Percentiles rank a stretch among this genome's conserved stretches.
These are phyloP conservation scores for Phylloscopus trochiloides DNA, from an alignment of 2,113 vertebrate genomes.

Conservation along the genomic window DNA sequence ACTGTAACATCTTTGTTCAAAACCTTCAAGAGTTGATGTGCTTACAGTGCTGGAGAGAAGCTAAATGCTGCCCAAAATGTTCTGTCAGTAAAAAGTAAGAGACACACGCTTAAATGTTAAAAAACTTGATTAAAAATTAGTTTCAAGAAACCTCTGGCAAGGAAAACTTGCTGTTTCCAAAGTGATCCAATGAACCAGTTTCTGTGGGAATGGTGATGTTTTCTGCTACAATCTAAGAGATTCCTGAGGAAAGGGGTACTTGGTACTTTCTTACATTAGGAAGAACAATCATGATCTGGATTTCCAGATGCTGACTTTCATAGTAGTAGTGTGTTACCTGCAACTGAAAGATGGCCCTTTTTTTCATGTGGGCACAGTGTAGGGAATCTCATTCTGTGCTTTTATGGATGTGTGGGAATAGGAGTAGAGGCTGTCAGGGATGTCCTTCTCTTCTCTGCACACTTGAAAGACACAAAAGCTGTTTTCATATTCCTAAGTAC, in stretches of 20 bases:
- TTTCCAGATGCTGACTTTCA: background rate
- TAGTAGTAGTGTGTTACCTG: background rate
- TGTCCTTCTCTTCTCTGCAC: background rate
- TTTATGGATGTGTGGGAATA: background rate
- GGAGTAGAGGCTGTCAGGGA: background rate
- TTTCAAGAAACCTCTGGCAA: background rate
- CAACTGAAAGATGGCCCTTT: background rate
- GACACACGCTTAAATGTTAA: background rate
- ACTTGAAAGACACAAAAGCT: background rate
- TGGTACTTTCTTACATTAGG: background rate
- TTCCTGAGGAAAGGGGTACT: background rate
- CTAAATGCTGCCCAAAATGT: background rate
- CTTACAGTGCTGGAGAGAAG: background rate
- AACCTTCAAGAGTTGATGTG: background rate
- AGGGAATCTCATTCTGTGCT: background rate
- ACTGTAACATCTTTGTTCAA: background rate
- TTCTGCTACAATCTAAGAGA: background rate
- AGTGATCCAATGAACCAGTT: background rate
- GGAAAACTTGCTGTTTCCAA: background rate
- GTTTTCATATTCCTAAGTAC: background rate
- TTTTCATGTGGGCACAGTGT: background rate
- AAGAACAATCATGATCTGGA: background rate
- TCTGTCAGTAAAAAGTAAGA: background rate
- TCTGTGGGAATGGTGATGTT: background rate
- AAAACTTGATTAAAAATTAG: background rate